These are phyloP conservation scores for Danaus plexippus DNA, from an alignment of 1,140 invertebrate species.

Conservation along the genomic window DNA sequence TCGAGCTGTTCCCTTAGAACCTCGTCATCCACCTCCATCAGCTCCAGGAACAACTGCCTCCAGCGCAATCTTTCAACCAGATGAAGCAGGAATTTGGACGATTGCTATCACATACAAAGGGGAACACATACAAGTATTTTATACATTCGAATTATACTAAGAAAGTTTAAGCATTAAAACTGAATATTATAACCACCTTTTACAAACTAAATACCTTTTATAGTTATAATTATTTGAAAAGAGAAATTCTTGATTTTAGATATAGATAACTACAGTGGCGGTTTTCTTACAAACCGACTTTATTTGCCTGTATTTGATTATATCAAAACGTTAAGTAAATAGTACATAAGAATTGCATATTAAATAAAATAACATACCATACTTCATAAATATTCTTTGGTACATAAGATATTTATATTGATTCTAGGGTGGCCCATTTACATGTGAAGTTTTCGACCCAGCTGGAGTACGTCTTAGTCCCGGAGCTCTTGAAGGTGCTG, in stretches of 20 bases:
- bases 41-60: conserved; percentile 60
- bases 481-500: conserved; percentile 79
- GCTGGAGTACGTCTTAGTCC: conserved; percentile 84
- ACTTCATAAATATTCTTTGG: neutral
- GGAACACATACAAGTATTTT: conserved; percentile 86
- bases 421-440: conserved; percentile 90
- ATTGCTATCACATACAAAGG: conserved; percentile 96
- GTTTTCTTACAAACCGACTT: no score
- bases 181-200: no score
- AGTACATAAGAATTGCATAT: no score
- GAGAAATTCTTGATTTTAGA: no score
- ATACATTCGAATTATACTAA: neutral
- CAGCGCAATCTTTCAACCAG: conserved; percentile 95
- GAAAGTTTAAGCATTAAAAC: no score
- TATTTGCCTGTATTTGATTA: neutral
- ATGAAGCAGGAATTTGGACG: conserved; percentile 97
- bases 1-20: conserved; percentile 61
- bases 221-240: no score
- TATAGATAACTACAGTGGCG: no score
- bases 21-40: conserved; percentile 56
- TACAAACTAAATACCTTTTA: no score
- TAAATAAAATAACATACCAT: no score
- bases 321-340: neutral
- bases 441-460: conserved; percentile 97
- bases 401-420: neutral